phyloP scores from a whole-genome alignment of 2,888 invertebrate species.

The Xylota segnis region DNA sequence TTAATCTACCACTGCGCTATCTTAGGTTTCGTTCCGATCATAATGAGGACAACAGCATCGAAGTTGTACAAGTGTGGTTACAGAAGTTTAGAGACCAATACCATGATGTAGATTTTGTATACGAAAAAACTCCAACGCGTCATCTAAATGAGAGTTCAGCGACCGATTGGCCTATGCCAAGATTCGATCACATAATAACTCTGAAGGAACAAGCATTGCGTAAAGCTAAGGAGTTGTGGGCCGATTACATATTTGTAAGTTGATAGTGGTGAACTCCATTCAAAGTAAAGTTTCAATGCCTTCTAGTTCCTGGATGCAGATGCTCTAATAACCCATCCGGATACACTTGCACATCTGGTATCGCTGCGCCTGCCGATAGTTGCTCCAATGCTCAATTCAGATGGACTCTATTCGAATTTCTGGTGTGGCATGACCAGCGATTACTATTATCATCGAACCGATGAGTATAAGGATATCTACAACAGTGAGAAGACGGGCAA shows the following conservation, averaged over 20 bases:
- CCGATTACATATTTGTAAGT: slow-evolving; percentile 94
- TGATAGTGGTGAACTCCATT: slow-evolving; percentile 9
- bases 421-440: slow-evolving; percentile 97
- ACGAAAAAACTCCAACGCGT: slow-evolving; percentile 81
- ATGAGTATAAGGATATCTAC: slow-evolving; percentile 93
- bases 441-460: slow-evolving; percentile 93
- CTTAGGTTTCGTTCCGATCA: slow-evolving; percentile 94
- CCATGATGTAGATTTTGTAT: slow-evolving; percentile 87
- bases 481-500: slow-evolving; percentile 89
- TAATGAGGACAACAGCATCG: slow-evolving; percentile 91
- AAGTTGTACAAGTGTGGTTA: slow-evolving; percentile 91
- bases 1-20: slow-evolving; percentile 59
- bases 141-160: slow-evolving; percentile 87
- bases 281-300: not conserved
- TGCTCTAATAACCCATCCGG: slow-evolving; percentile 90
- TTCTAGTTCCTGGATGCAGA: slow-evolving; percentile 93
- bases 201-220: slow-evolving; percentile 91
- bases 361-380: slow-evolving; percentile 88
- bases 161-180: slow-evolving; percentile 90
- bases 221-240: slow-evolving; percentile 91
- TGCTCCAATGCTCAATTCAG: slow-evolving; percentile 94
- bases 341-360: slow-evolving; percentile 88
- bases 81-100: slow-evolving; percentile 87
- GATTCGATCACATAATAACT: slow-evolving; percentile 92
- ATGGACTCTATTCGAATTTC: slow-evolving; percentile 96